Evolutionary conservation across 2,113 vertebrate species (phyloP).

Genomic region (Podarcis muralis): DNA sequence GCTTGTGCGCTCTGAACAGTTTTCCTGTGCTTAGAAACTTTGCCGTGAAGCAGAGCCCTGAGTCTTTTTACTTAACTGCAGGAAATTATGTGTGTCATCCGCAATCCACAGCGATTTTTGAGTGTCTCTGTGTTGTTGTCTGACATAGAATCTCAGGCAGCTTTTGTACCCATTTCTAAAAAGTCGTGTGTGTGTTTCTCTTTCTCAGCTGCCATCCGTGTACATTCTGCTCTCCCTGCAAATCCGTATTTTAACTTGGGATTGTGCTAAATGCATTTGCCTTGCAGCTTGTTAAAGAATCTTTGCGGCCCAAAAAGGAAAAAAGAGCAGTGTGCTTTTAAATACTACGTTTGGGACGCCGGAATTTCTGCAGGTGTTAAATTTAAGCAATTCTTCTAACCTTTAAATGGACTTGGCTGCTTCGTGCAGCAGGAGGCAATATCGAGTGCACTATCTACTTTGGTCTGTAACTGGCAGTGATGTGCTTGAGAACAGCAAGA

Average conservation of each 20-base stretch:
- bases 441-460: neutral
- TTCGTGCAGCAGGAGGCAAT: neutral
- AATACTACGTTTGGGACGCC: neutral
- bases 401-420: neutral
- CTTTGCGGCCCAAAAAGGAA: neutral
- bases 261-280: neutral
- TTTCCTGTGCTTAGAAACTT: neutral
- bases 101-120: neutral
- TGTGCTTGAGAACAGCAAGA: neutral
- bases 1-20: neutral
- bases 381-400: neutral
- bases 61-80: neutral
- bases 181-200: neutral
- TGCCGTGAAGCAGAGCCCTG: no score
- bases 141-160: neutral
- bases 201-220: neutral
- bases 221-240: neutral
- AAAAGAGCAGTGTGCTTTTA: neutral
- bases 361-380: neutral
- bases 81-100: neutral
- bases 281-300: neutral
- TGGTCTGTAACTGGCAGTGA: neutral
- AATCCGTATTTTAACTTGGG: neutral
- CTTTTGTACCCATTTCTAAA: neutral
- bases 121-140: neutral